Evolutionary conservation across 2,888 invertebrate genomes (phyloP).

Genomic region (Parasteatoda lunata): DNA sequence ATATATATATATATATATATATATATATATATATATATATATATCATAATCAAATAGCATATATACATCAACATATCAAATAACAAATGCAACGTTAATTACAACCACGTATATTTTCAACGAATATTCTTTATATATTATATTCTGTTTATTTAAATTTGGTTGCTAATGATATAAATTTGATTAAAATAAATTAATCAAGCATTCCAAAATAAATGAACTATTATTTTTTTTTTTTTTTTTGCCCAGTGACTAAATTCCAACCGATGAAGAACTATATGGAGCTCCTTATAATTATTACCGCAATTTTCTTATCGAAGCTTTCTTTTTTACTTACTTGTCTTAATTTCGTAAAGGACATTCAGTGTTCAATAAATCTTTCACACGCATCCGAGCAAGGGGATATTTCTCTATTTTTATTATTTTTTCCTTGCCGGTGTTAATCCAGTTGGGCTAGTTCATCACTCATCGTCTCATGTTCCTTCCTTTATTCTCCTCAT

Average conservation of each 20-base stretch:
- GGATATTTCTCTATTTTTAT: slow-evolving; percentile 29
- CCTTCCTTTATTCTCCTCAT: slow-evolving; percentile 61
- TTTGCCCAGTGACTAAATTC: slow-evolving; percentile 18
- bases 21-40: slow-evolving; percentile 14
- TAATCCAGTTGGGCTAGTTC: slow-evolving; percentile 62
- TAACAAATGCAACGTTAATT: too few relatives aligned
- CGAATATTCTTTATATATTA: too few relatives aligned
- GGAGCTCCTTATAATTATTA: slow-evolving; percentile 33
- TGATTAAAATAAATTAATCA: too few relatives aligned
- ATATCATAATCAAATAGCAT: neutral
- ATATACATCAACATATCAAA: slow-evolving; percentile 5
- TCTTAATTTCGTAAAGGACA: slow-evolving; percentile 57
- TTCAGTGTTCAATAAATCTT: slow-evolving; percentile 61
- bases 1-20: slow-evolving; percentile 14
- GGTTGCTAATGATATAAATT: too few relatives aligned
- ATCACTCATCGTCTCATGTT: slow-evolving; percentile 65
- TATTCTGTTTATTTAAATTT: too few relatives aligned
- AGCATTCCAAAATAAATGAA: too few relatives aligned
- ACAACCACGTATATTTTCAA: too few relatives aligned
- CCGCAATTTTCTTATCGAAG: slow-evolving; percentile 35
- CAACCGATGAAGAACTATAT: slow-evolving; percentile 19
- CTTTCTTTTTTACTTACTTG: slow-evolving; percentile 18
- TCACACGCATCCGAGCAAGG: slow-evolving; percentile 60
- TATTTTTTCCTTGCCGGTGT: slow-evolving; percentile 28
- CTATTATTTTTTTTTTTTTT: too few relatives aligned